Evolutionary conservation across 2,888 invertebrate species (phyloP), one percentile per base, ranked within the genome.

Genomic region (Cheilosia grossa): DNA sequence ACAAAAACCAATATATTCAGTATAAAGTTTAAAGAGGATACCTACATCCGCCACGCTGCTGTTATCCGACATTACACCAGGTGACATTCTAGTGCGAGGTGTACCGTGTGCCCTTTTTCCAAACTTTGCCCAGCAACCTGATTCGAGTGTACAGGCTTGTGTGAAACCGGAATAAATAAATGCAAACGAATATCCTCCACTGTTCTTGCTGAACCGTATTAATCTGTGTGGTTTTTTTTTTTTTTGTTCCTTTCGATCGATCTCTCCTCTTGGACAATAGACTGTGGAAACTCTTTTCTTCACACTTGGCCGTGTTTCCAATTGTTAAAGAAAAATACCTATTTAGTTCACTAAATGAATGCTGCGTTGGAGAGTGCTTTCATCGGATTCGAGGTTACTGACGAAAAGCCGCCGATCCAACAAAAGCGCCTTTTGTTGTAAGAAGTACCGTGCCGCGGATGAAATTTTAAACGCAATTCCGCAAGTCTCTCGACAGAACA

Each of bases 231-330:
- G 40, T 24, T 47, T 63, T 27, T 13, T 13, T 4, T 59, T 42
- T 40, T 21, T 42, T 40, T n/a, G n/a, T 40, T 54, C 17, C 19
- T 37, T 9, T 5, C 30, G 9, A 61, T 53, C 72, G 61, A 72
- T 72, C 59, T 72, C 59, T 72, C 49, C 51, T 24, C 13, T 64
- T 21, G 53, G 21, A 24, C 58, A 49, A 49, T 70, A 37, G 58
- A n/a, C 59, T 40, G 2, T 9, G 44, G 33, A 47, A 40, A 24
- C 51, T 66, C 15, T 19, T 37, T 70, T 40, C 33, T 17, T 27
- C 49, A 1, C 27, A 27, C 27, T 27, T 27, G 30, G 30, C 30
- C 9, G 30, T 49, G 10, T 10, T 30, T 33, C 9, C 51, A 53
- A n/a, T 54, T 24, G 40, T 24, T 40, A 13, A 30, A 33, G 15